phyloP scores from a whole-genome alignment of 2,888 invertebrate genomes.

The Sialis lutaria region DNA sequence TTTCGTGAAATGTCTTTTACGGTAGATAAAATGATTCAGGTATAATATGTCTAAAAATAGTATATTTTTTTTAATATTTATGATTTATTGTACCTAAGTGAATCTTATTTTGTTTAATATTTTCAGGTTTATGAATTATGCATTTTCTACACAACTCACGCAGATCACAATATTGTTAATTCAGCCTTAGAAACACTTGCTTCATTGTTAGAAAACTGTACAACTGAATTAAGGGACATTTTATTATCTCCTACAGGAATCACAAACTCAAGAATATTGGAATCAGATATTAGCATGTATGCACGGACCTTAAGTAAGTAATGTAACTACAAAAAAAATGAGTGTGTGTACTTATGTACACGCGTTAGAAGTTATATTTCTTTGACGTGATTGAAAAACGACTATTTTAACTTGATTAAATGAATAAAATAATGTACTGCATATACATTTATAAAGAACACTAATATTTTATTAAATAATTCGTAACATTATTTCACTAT shows the following conservation, averaged over 20 bases:
- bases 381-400: too few relatives aligned
- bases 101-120: constrained; percentile 17
- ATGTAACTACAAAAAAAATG: constrained; percentile 5
- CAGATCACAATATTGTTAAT: constrained; percentile 78
- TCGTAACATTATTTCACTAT: constrained; percentile 24
- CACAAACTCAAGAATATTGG: constrained; percentile 22
- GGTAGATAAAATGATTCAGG: constrained; percentile 23
- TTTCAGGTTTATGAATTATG: constrained; percentile 62
- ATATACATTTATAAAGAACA: too few relatives aligned
- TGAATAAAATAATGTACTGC: too few relatives aligned
- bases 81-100: too few relatives aligned
- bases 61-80: constrained; percentile 18
- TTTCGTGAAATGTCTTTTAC: constrained; percentile 16
- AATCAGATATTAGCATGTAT: constrained; percentile 21
- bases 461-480: too few relatives aligned
- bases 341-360: too few relatives aligned
- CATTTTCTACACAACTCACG: constrained; percentile 46
- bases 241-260: constrained; percentile 33
- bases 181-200: constrained; percentile 66
- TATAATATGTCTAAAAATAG: constrained; percentile 13
- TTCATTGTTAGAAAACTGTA: constrained; percentile 37
- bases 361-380: too few relatives aligned
- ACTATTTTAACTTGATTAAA: too few relatives aligned
- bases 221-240: constrained; percentile 30
- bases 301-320: constrained; percentile 36